A percentile compares a stretch with the other conserved stretches of the same genome.
phyloP scores from a whole-genome alignment of 1,140 invertebrate species.

The Aphelenchoides fujianensis region DNA sequence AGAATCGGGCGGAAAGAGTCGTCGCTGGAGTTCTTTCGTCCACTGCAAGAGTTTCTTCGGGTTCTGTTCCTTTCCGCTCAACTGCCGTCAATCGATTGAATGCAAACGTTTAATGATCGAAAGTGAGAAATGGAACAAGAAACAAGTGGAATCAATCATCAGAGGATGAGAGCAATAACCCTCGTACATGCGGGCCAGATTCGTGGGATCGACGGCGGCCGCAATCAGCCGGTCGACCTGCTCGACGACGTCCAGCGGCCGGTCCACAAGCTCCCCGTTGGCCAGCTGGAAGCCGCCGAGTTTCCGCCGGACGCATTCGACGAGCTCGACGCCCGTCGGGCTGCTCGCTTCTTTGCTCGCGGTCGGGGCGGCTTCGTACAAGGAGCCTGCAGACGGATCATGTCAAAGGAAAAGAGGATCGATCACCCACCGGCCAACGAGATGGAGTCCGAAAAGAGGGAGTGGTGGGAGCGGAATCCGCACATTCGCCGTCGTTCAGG shows the following conservation, averaged over 20 bases:
- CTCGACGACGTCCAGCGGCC: neutral
- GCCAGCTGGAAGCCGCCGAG: neutral
- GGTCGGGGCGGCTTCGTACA: neutral
- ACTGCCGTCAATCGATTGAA: too few species aligned
- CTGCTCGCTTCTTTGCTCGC: neutral
- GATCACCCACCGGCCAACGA: slow-evolving; percentile 3
- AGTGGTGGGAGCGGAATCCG: too few species aligned
- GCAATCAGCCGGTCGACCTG: neutral
- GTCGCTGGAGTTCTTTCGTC: too few species aligned
- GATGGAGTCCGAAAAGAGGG: too few species aligned
- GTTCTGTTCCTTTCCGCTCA: too few species aligned
- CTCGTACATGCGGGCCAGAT: neutral
- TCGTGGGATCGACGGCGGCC: neutral
- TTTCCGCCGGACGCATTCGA: neutral
- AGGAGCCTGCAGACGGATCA: neutral
- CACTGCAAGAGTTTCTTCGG: too few species aligned
- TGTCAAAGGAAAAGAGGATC: too few species aligned
- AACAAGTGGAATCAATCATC: too few species aligned
- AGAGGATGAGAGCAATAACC: too few species aligned
- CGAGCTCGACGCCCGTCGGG: neutral
- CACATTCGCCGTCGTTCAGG: neutral
- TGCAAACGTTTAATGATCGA: too few species aligned
- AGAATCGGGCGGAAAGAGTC: too few species aligned
- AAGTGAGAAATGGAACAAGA: too few species aligned
- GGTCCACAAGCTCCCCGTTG: neutral